A percentile compares a stretch with the other conserved stretches of the same genome.
Evolutionary conservation across 92 coral and sea anemone genomes (phyloP).

Genomic region (Phenganax subtilis): DNA sequence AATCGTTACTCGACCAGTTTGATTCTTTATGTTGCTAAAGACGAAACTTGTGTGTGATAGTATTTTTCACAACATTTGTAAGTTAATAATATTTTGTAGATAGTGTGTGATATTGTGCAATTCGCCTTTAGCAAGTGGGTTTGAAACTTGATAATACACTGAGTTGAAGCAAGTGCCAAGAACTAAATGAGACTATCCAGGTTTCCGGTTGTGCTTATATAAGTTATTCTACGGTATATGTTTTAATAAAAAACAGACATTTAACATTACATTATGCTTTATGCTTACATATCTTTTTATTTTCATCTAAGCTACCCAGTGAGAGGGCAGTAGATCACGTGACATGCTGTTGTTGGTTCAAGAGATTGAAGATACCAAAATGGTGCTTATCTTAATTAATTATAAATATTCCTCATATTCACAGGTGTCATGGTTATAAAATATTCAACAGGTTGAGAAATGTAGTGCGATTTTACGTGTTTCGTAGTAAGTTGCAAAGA

Average conservation of each 20-base stretch:
- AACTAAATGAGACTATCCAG: not conserved
- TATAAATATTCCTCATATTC: not conserved
- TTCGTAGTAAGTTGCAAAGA: not conserved
- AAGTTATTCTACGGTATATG: slow-evolving; percentile 8
- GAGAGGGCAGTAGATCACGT: slow-evolving; percentile 18
- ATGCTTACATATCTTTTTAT: slow-evolving; percentile 15
- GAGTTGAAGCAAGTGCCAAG: slow-evolving; percentile 1
- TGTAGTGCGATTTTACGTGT: not conserved
- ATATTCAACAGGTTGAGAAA: not conserved
- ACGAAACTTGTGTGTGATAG: not conserved
- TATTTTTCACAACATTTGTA: slow-evolving; percentile 1
- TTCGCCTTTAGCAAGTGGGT: not conserved
- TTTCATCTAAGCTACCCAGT: slow-evolving; percentile 42
- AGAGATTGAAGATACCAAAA: slow-evolving; percentile 14
- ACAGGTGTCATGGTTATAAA: not conserved
- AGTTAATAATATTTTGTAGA: slow-evolving; percentile 9
- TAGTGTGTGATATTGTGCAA: not conserved
- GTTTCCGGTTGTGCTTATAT: not conserved
- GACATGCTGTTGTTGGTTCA: slow-evolving; percentile 25
- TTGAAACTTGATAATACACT: not conserved
- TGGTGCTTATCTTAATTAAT: slow-evolving; percentile 36
- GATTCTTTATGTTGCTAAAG: slow-evolving; percentile 32
- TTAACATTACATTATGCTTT: not conserved
- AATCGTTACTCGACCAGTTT: slow-evolving; percentile 19
- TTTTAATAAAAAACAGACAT: slow-evolving; percentile 23